Percentiles rank a stretch among this genome's conserved stretches.
Conservation (phyloP, 1,140 invertebrate genomes). For the Ostrea edulis region DNA sequence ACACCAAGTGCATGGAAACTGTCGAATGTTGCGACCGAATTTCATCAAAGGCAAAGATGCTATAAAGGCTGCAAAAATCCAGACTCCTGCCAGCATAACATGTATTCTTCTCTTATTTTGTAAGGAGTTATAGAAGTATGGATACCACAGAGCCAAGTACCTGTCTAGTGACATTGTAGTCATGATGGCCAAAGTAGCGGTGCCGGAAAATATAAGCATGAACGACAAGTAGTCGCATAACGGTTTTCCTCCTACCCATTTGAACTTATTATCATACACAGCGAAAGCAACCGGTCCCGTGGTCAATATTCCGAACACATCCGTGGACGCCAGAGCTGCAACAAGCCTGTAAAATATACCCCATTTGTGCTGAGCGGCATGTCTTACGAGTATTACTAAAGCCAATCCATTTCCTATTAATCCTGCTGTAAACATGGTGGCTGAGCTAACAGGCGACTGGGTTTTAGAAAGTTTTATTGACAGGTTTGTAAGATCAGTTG, state of each 20-base stretch:
- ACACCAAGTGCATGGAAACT: conserved; percentile 76
- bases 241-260: conserved; percentile 66
- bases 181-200: conserved; percentile 73
- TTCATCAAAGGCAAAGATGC: conserved; percentile 70
- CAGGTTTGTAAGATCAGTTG: conserved; percentile 15
- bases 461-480: background rate
- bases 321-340: conserved; percentile 67
- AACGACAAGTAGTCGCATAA: conserved; percentile 71
- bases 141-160: conserved; percentile 71
- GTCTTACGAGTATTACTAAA: conserved; percentile 40
- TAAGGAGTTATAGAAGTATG: conserved; percentile 69
- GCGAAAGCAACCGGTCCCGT: conserved; percentile 70
- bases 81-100: conserved; percentile 62
- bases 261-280: conserved; percentile 66
- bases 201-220: conserved; percentile 69
- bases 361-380: conserved; percentile 52
- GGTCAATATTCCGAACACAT: conserved; percentile 74
- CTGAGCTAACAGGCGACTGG: conserved; percentile 3
- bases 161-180: conserved; percentile 74
- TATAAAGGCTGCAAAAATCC: conserved; percentile 59
- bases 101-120: conserved; percentile 64
- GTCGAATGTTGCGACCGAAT: conserved; percentile 70
- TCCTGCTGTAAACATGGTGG: conserved; percentile 32
- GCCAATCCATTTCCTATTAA: conserved; percentile 48
- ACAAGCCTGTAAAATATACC: conserved; percentile 55